Conservation (phyloP, 1,140 invertebrate genomes). For the Pogonognathellus flavescens region DNA sequence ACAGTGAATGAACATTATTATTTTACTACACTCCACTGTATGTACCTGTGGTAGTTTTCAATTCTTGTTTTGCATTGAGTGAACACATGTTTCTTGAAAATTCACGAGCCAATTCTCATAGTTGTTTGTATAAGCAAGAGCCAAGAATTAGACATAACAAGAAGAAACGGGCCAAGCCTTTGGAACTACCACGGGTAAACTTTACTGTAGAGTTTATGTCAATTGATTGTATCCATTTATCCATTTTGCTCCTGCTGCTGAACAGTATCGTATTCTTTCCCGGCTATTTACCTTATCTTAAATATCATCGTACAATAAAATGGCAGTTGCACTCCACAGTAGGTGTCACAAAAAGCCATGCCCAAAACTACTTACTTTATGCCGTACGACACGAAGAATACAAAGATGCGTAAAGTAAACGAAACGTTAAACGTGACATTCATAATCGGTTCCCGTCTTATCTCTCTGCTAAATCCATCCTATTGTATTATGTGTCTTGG, state of each 20-base stretch:
- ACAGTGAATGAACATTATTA: too few species aligned
- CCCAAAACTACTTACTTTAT: slow-evolving; percentile 46
- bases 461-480: slow-evolving; percentile 49
- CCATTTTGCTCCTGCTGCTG: slow-evolving; percentile 26
- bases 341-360: slow-evolving; percentile 54
- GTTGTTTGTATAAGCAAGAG: background rate
- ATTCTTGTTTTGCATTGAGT: slow-evolving; percentile 36
- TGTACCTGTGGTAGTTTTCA: background rate
- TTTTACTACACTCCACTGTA: too few species aligned
- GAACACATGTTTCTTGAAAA: slow-evolving; percentile 15
- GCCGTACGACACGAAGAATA: slow-evolving; percentile 43
- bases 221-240: slow-evolving; percentile 6
- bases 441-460: slow-evolving; percentile 52
- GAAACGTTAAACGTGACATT: slow-evolving; percentile 49
- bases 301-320: slow-evolving; percentile 55
- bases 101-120: slow-evolving; percentile 20
- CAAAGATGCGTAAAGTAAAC: slow-evolving; percentile 32
- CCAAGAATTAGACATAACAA: background rate
- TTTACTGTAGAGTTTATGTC: slow-evolving; percentile 16
- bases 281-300: slow-evolving; percentile 54
- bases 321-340: slow-evolving; percentile 55
- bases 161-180: background rate
- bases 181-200: background rate
- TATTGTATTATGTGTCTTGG: slow-evolving; percentile 30
- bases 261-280: slow-evolving; percentile 52